phyloP scores from a whole-genome alignment of 2,888 invertebrate genomes.

The Macrophya alboannulata region DNA sequence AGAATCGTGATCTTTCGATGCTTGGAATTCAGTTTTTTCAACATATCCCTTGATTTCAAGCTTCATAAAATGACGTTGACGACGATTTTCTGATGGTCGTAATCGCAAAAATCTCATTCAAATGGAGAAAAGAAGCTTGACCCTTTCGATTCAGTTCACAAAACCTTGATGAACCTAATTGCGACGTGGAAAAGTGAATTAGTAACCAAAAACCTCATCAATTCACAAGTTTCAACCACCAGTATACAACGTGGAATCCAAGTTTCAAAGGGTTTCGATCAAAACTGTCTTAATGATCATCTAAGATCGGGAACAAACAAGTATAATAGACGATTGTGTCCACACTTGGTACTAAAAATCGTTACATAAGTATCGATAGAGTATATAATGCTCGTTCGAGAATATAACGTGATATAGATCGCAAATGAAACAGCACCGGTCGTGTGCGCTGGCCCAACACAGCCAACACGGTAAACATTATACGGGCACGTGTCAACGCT shows the following conservation, averaged over 20 bases:
- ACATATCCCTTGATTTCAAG: no score
- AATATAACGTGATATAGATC: background rate
- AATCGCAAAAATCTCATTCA: background rate
- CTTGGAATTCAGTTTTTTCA: no score
- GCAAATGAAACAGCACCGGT: slow-evolving; percentile 46
- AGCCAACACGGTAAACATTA: slow-evolving; percentile 71
- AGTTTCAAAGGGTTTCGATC: background rate
- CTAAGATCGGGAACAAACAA: background rate
- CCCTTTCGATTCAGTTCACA: no score
- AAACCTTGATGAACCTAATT: no score
- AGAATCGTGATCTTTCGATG: no score
- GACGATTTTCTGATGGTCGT: background rate
- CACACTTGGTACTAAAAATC: background rate
- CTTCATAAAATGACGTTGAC: no score
- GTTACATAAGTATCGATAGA: background rate
- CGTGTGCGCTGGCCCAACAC: slow-evolving; percentile 70
- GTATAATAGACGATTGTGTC: background rate
- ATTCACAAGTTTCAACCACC: background rate
- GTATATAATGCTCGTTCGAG: slow-evolving; percentile 22
- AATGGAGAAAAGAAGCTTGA: background rate
- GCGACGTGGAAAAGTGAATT: no score
- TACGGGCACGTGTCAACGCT: slow-evolving; percentile 68
- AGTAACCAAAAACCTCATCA: no score
- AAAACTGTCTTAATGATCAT: background rate
- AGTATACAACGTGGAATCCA: background rate